Conservation (phyloP, 2,888 invertebrate genomes). For the Tetropium fuscum region DNA sequence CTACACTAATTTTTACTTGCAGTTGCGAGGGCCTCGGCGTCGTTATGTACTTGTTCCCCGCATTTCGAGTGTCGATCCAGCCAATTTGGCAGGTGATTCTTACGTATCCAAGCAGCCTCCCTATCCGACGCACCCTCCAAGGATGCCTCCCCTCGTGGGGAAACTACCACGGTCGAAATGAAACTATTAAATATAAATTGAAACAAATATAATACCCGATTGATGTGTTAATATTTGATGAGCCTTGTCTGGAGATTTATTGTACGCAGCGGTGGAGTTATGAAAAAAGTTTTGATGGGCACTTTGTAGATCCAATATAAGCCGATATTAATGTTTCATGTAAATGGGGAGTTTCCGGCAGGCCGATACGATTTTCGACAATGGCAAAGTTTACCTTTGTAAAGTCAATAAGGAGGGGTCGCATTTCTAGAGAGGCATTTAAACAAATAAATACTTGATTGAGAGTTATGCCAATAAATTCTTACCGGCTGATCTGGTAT, state of each 20-base stretch:
- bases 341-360: conserved; percentile 8
- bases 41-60: conserved; percentile 2
- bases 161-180: conserved; percentile 40
- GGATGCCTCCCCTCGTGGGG: conserved; percentile 11
- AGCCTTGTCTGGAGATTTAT: conserved; percentile 27
- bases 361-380: no score
- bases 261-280: conserved; percentile 6
- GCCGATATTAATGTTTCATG: conserved; percentile 14
- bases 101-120: conserved; percentile 7
- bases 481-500: no score
- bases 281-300: conserved; percentile 27
- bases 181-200: conserved; percentile 61
- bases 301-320: conserved; percentile 14
- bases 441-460: not conserved
- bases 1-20: no score
- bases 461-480: no score
- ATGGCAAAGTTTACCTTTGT: no score
- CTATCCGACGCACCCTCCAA: not conserved
- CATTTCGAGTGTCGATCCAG: not conserved
- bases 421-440: not conserved
- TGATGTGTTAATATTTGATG: conserved; percentile 58
- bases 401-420: not conserved
- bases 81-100: conserved; percentile 21
- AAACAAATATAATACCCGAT: conserved; percentile 58
- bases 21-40: no score